Evolutionary conservation across 2,113 vertebrate species (phyloP).

Genomic region (Microcebus tavaratra): DNA sequence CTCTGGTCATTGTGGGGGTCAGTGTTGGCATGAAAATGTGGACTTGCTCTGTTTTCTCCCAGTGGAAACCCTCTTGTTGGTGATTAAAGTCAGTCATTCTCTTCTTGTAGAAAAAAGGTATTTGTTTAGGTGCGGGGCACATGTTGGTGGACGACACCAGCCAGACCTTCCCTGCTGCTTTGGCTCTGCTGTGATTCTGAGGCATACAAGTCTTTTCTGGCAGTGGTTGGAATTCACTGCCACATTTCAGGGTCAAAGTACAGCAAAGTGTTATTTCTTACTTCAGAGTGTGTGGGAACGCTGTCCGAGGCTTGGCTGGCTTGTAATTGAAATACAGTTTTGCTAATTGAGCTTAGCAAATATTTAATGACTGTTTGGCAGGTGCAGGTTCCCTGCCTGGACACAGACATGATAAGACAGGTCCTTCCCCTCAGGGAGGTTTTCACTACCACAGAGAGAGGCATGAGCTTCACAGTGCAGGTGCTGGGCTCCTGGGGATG

Average conservation of each 20-base stretch:
- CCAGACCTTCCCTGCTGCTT: background rate
- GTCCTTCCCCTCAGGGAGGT: background rate
- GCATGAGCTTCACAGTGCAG: fast-evolving
- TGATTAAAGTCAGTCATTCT: background rate
- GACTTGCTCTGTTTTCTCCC: background rate
- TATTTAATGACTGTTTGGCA: too few relatives aligned
- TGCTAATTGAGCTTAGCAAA: background rate
- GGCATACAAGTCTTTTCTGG: fast-evolving
- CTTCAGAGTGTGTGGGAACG: too few relatives aligned
- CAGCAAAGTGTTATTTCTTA: background rate
- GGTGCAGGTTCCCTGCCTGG: background rate
- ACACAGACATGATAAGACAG: too few relatives aligned
- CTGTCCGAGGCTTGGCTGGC: fast-evolving
- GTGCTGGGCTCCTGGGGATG: too few relatives aligned
- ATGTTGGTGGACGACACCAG: fast-evolving
- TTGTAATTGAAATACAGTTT: fast-evolving
- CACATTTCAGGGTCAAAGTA: background rate
- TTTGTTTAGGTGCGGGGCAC: background rate
- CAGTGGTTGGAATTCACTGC: background rate
- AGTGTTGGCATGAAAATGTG: fast-evolving
- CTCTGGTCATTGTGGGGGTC: background rate
- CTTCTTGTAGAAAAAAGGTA: too few relatives aligned
- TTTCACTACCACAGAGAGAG: fast-evolving
- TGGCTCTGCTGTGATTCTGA: background rate
- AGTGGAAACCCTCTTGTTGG: background rate